Base-by-base conservation (phyloP, 1,140 invertebrate genomes). In the Diprion similis region DNA sequence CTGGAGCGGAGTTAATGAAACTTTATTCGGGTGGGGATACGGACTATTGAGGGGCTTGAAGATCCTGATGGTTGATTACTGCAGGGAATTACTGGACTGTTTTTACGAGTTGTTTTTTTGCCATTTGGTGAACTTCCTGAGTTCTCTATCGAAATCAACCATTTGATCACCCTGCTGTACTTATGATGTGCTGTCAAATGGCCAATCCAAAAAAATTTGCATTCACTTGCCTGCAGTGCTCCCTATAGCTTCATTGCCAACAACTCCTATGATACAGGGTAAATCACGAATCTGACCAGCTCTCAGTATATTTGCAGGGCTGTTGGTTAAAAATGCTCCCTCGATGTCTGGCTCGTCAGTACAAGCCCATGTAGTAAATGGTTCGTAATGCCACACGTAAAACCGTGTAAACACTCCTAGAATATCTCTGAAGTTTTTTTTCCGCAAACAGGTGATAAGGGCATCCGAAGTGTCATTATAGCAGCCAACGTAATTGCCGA, bases 381-480 rank as follows among this genome's bases (percentile, higher is more conserved):
- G 24, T 37, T 37, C 24, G 6, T 37, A 0, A 37, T 37, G 24
- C 24, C 24, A 37, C 24, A 37, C 24, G 24, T 37, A 37, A 37
- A 37, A 37, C 24, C 24, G 24, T 37, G 24, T 6, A 37, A 3
- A 37, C 2, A 37, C 24, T 1, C 2, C 1, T 64, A 7, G 1
- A 17, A 64, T 15, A 17, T 15, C 17, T 4, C 1, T 3, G 4
- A 17, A 1, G 6, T 7, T 64, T 0, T 70, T 48, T 1, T 73
- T n/a, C 13, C 76, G 68, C 24, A 78, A 67, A 71, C 78, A 78
- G 9, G 71, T n/a, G 24, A 78, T 65, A 0, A 78, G 37, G n/a
- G 51, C n/a, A 13, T 66, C 15, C 0, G 78, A 76, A 64, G 74
- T 68, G 45, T 71, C 71, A 6, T 72, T 77, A 6, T 72, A 68